phyloP scores from a whole-genome alignment of 1,140 invertebrate genomes.

The Drosophila rufa region DNA sequence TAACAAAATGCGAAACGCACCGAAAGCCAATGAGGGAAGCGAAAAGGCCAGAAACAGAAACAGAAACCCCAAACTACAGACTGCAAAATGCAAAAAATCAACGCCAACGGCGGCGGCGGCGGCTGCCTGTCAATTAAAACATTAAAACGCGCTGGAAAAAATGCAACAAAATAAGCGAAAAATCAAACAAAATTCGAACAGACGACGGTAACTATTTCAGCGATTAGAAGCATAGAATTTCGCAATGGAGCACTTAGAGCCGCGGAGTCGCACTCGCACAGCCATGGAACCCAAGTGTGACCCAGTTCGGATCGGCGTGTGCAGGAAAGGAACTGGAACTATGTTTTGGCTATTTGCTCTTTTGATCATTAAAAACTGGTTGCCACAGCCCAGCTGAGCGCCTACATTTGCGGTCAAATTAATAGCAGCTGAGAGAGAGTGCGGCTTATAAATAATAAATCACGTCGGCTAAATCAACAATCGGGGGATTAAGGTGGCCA shows the following conservation, averaged over 20 bases:
- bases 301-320: slow-evolving; percentile 69
- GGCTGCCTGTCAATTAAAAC: slow-evolving; percentile 79
- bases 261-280: slow-evolving; percentile 11
- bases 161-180: slow-evolving; percentile 56
- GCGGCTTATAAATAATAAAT: slow-evolving; percentile 23
- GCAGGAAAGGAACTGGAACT: slow-evolving; percentile 68
- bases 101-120: slow-evolving; percentile 52
- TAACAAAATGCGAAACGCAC: slow-evolving; percentile 27
- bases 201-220: slow-evolving; percentile 39
- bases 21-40: slow-evolving; percentile 21
- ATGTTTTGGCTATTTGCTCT: slow-evolving; percentile 61
- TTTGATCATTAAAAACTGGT: slow-evolving; percentile 82
- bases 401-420: slow-evolving; percentile 19
- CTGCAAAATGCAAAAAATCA: slow-evolving; percentile 46
- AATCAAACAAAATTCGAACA: slow-evolving; percentile 31
- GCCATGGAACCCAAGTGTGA: slow-evolving; percentile 57
- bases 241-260: slow-evolving; percentile 79
- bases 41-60: slow-evolving; percentile 8
- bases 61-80: slow-evolving; percentile 1
- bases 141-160: slow-evolving; percentile 73
- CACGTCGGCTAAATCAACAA: not conserved
- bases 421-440: not conserved
- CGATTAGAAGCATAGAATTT: slow-evolving; percentile 83
- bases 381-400: slow-evolving; percentile 46
- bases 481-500: not conserved